phyloP scores from a whole-genome alignment of 2,888 invertebrate genomes.

The Drosophila barbarae region DNA sequence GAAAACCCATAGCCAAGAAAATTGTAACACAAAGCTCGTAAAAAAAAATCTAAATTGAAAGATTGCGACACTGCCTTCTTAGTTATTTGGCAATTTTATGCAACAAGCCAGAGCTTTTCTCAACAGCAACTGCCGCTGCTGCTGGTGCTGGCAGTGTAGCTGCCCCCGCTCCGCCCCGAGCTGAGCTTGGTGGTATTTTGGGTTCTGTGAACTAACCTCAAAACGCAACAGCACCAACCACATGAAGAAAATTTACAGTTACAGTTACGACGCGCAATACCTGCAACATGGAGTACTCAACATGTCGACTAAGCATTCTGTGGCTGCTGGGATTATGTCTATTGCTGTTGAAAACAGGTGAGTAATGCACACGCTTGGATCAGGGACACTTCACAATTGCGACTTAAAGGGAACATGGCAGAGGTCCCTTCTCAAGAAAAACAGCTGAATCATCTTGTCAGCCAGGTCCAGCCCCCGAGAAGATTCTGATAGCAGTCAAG shows the following conservation, averaged over 20 bases:
- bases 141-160: constrained; percentile 8
- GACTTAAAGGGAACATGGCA: background rate
- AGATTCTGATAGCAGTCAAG: constrained; percentile 33
- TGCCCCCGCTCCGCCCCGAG: constrained; percentile 29
- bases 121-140: constrained; percentile 24
- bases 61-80: constrained; percentile 65
- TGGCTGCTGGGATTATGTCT: constrained; percentile 78
- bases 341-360: constrained; percentile 77
- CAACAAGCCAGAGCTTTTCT: constrained; percentile 40
- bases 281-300: constrained; percentile 68
- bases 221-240: constrained; percentile 56
- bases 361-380: constrained; percentile 41
- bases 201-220: constrained; percentile 67
- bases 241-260: constrained; percentile 63
- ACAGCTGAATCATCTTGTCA: constrained; percentile 25
- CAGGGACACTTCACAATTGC: background rate
- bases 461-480: background rate
- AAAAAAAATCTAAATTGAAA: constrained; percentile 65
- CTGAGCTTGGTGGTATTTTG: constrained; percentile 54
- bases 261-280: constrained; percentile 66
- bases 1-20: constrained; percentile 45
- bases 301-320: constrained; percentile 69
- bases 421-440: background rate
- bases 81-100: constrained; percentile 44
- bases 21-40: constrained; percentile 56